These are phyloP conservation scores for Atherix ibis DNA, from an alignment of 2,888 invertebrate genomes.

Conservation along the genomic window DNA sequence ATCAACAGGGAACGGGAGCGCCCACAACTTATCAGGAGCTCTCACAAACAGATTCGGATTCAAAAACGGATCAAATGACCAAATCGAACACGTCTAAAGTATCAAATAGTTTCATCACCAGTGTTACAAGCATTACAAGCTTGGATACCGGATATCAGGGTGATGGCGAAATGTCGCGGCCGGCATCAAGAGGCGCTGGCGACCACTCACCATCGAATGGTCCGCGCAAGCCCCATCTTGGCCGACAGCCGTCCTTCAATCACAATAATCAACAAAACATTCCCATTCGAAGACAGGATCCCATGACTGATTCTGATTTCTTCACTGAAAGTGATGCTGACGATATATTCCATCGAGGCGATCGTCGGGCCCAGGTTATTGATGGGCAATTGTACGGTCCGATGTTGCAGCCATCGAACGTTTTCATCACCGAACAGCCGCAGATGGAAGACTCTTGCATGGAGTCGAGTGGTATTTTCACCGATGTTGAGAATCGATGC, in stretches of 20 bases:
- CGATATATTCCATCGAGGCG: constrained; percentile 49
- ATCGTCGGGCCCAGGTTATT: constrained; percentile 67
- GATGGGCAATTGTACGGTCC: constrained; percentile 77
- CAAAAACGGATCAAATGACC: constrained; percentile 40
- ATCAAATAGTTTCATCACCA: constrained; percentile 65
- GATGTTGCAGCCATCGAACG: constrained; percentile 31
- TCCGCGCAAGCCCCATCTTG: constrained; percentile 26
- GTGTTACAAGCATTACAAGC: constrained; percentile 81
- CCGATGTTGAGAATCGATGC: constrained; percentile 64
- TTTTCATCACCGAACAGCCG: constrained; percentile 34
- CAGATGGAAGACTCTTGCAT: constrained; percentile 59
- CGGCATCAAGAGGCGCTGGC: constrained; percentile 54
- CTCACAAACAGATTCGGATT: constrained; percentile 39
- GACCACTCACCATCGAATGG: constrained; percentile 53
- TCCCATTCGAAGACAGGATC: constrained; percentile 55
- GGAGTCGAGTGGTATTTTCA: constrained; percentile 82
- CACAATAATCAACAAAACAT: constrained; percentile 34
- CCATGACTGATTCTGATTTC: constrained; percentile 84
- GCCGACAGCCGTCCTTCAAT: constrained; percentile 34
- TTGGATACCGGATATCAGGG: constrained; percentile 90
- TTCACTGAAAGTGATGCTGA: constrained; percentile 84
- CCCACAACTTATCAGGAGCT: constrained; percentile 30
- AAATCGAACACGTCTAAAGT: constrained; percentile 50
- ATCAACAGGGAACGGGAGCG: constrained; percentile 10
- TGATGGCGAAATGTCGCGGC: constrained; percentile 77